phyloP scores from a whole-genome alignment of 2,113 vertebrate species.

The Platysteira castanea region DNA sequence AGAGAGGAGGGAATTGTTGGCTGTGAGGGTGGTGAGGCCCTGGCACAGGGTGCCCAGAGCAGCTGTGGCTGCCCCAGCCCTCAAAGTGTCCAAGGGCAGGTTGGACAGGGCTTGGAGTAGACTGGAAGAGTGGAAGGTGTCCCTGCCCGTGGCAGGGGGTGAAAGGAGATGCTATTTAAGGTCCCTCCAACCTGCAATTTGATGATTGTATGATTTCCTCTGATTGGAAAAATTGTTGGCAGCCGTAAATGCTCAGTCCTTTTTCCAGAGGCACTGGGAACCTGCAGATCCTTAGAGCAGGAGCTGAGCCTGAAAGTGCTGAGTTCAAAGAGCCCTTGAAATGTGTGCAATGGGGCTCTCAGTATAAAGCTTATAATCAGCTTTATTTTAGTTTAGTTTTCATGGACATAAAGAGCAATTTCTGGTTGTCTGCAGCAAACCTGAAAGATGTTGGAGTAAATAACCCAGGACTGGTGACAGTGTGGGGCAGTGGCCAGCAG shows the following conservation, averaged over 20 bases:
- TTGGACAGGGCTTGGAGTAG: background rate
- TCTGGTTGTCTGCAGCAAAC: background rate
- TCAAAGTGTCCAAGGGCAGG: background rate
- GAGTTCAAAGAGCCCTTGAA: background rate
- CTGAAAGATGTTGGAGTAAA: background rate
- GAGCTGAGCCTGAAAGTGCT: background rate
- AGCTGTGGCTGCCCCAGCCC: background rate
- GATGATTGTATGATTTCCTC: background rate
- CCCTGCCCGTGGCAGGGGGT: background rate
- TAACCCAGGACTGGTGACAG: background rate
- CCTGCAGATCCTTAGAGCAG: background rate
- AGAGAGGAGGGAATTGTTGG: accelerated
- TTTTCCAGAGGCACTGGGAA: background rate
- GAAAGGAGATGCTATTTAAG: background rate
- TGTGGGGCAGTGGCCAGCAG: background rate
- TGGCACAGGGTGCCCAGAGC: background rate
- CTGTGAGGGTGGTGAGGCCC: accelerated
- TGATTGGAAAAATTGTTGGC: background rate
- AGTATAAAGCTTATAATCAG: background rate
- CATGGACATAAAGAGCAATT: background rate
- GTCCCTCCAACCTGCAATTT: background rate
- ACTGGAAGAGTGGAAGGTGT: background rate
- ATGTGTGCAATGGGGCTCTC: background rate
- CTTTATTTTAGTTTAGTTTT: background rate
- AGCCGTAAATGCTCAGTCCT: background rate